Percentiles rank a stretch among this genome's conserved stretches.
phyloP scores from a whole-genome alignment of 1,140 invertebrate species.

The Drosophila azteca region DNA sequence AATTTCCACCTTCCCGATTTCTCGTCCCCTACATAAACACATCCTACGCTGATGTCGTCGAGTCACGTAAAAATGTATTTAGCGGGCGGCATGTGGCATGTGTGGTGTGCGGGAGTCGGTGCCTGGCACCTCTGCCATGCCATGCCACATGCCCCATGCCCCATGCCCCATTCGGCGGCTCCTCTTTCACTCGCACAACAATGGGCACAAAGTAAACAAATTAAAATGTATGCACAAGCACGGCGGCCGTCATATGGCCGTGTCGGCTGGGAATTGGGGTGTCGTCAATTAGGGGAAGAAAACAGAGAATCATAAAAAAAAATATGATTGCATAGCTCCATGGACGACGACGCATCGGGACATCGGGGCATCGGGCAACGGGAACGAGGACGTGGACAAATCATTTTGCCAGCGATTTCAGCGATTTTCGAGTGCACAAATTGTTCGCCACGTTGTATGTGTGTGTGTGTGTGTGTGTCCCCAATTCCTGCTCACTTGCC shows the following conservation, averaged over 20 bases:
- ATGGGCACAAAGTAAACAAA: constrained; percentile 75
- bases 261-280: constrained; percentile 1
- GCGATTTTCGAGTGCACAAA: constrained; percentile 59
- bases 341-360: constrained; percentile 29
- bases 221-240: constrained; percentile 74
- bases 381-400: constrained; percentile 41
- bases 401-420: constrained; percentile 66
- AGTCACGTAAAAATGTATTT: constrained; percentile 78
- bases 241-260: constrained; percentile 30
- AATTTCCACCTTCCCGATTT: not conserved
- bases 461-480: constrained; percentile 47
- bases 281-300: constrained; percentile 58
- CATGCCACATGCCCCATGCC: no score
- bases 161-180: not conserved
- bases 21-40: constrained; percentile 44
- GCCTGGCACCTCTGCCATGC: constrained; percentile 33
- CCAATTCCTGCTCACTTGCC: constrained; percentile 53
- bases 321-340: constrained; percentile 67
- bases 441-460: constrained; percentile 38
- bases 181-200: constrained; percentile 54
- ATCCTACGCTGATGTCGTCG: constrained; percentile 65
- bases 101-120: constrained; percentile 28
- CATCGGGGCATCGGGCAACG: not conserved
- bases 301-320: constrained; percentile 36
- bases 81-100: constrained; percentile 32